A percentile compares a stretch with the other conserved stretches of the same genome.
Conservation (phyloP, 2,797 vertebrate species). For the Micropoecilia bifurca region DNA sequence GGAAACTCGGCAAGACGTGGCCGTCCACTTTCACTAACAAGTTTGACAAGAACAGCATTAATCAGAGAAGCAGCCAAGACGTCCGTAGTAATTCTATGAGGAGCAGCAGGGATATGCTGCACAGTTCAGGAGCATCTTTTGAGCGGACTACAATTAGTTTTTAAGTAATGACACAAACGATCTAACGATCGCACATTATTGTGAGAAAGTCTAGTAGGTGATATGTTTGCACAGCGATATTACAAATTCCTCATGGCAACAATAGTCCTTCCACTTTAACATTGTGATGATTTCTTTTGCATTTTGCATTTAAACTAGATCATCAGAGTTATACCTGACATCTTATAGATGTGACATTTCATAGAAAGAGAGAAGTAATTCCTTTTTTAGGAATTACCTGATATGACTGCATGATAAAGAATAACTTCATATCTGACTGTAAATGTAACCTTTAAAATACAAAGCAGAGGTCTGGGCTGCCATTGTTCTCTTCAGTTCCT, state of each 20-base stretch:
- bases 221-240: background rate
- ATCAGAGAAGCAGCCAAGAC: background rate
- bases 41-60: background rate
- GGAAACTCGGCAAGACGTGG: background rate
- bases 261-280: background rate
- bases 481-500: slow-evolving; percentile 25
- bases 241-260: background rate
- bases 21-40: background rate
- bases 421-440: slow-evolving; percentile 11
- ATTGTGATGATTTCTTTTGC: background rate
- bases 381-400: background rate
- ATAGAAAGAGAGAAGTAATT: background rate
- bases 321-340: background rate
- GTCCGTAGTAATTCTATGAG: background rate
- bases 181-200: background rate
- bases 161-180: background rate
- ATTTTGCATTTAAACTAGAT: background rate
- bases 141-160: background rate
- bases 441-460: slow-evolving; percentile 30
- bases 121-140: background rate
- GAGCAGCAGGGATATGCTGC: background rate
- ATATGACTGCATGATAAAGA: slow-evolving; percentile 6
- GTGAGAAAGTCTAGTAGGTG: background rate
- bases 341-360: background rate
- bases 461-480: slow-evolving; percentile 25